Percentiles rank a stretch among this genome's conserved stretches.
These are phyloP conservation scores for Pterobdella sp. DNA, from an alignment of 2,888 invertebrate genomes.

Conservation along the genomic window DNA sequence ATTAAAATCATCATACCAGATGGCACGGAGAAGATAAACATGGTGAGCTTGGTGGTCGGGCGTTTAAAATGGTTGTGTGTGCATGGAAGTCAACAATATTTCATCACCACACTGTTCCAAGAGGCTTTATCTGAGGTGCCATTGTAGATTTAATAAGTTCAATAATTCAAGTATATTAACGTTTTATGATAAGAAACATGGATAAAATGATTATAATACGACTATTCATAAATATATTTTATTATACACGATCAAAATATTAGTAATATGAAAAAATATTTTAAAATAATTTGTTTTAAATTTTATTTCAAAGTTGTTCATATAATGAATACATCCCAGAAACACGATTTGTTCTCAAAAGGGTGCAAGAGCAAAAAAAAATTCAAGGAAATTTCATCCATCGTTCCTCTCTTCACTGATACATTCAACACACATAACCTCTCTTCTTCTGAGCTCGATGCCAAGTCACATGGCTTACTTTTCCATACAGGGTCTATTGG, in stretches of 20 bases:
- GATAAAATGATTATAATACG: no score
- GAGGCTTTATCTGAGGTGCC: neutral
- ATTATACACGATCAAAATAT: no score
- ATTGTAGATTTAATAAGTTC: no score
- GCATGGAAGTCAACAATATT: neutral
- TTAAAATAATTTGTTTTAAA: no score
- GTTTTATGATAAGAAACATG: no score
- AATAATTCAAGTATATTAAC: no score
- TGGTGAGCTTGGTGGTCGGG: slow-evolving; percentile 2
- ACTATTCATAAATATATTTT: no score
- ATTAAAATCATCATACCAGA: no score
- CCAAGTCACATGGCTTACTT: neutral
- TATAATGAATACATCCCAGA: no score
- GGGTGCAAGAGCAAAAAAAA: neutral
- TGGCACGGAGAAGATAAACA: neutral
- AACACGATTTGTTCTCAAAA: neutral
- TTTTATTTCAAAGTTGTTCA: no score
- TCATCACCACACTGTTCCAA: neutral
- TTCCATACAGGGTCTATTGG: slow-evolving; percentile 1
- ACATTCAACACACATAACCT: neutral
- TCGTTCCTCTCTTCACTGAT: neutral
- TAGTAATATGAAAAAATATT: no score
- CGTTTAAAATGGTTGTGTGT: neutral
- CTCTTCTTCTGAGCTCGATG: neutral
- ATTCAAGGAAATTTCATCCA: neutral